These are phyloP conservation scores for Scalopus aquaticus DNA, from an alignment of 2,113 vertebrate genomes.

Conservation along the genomic window DNA sequence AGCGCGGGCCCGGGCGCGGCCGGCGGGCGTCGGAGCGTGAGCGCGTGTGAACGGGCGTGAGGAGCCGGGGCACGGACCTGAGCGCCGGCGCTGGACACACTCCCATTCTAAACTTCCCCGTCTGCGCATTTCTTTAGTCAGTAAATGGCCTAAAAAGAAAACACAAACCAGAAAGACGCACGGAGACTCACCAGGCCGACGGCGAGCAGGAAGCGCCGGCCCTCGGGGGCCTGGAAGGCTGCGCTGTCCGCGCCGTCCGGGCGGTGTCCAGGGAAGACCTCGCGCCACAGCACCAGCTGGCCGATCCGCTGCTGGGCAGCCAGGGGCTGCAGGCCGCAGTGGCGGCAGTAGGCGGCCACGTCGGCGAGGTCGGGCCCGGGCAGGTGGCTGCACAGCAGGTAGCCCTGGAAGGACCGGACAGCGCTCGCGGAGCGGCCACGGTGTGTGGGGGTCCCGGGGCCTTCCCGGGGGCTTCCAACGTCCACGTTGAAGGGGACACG, in stretches of 20 bases:
- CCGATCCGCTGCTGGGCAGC: slow-evolving; percentile 90
- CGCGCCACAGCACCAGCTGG: slow-evolving; percentile 96
- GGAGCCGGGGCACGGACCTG: no score
- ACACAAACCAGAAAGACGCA: no score
- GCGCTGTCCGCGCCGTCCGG: slow-evolving; percentile 48
- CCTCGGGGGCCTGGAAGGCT: slow-evolving; percentile 87
- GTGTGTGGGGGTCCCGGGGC: background rate
- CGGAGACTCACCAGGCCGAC: slow-evolving; percentile 92
- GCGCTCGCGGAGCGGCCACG: no score
- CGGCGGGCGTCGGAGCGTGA: no score
- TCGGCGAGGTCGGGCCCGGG: slow-evolving; percentile 94
- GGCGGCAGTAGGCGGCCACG: slow-evolving; percentile 92
- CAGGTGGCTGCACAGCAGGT: slow-evolving; percentile 94
- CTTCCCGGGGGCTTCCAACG: no score
- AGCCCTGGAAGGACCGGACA: slow-evolving; percentile 86
- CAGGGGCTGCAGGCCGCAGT: slow-evolving; percentile 92
- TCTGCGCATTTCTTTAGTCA: no score
- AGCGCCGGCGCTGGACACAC: no score
- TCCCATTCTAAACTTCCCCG: no score
- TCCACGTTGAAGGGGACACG: no score
- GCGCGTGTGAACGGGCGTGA: no score
- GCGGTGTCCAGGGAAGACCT: slow-evolving; percentile 91
- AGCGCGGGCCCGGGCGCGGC: no score
- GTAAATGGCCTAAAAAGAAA: no score
- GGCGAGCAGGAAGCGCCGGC: slow-evolving; percentile 94